A percentile compares a stretch with the other conserved stretches of the same genome.
These are phyloP conservation scores for Hypotaenidia philippensis DNA, from an alignment of 2,797 vertebrate genomes.

Conservation along the genomic window DNA sequence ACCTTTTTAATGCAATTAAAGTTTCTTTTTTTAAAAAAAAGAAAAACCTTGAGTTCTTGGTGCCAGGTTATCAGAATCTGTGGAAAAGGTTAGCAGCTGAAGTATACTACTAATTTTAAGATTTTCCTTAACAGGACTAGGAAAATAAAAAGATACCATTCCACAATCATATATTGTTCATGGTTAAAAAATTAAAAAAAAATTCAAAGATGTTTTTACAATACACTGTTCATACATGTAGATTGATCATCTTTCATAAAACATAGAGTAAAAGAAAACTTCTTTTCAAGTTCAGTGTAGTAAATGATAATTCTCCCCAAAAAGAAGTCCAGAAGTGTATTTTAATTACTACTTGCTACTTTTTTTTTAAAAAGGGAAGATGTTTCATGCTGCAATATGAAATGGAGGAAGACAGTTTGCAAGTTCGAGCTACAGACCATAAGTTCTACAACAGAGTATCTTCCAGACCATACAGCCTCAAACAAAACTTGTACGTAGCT, in stretches of 20 bases:
- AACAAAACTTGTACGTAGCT: background rate
- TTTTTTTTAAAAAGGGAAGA: background rate
- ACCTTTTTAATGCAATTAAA: slow-evolving; percentile 1
- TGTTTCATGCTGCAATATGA: background rate
- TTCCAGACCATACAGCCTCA: background rate
- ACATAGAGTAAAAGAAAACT: background rate
- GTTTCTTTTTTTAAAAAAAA: background rate
- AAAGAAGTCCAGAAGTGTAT: background rate
- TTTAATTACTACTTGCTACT: background rate
- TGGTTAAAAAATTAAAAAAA: background rate
- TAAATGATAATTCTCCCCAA: background rate
- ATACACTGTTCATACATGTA: background rate
- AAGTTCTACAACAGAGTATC: background rate
- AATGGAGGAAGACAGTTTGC: background rate
- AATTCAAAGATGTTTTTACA: background rate
- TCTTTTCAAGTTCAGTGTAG: background rate
- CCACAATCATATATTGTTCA: background rate
- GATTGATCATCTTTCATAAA: background rate
- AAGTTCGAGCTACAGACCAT: background rate
- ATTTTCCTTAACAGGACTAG: background rate
- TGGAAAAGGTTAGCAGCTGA: background rate
- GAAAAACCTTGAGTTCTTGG: background rate
- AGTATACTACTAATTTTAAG: background rate
- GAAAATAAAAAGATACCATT: background rate
- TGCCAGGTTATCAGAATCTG: background rate